Percentiles rank a stretch among this genome's conserved stretches.
Evolutionary conservation across 1,140 invertebrate genomes (phyloP).

Genomic region (Magallana angulata): DNA sequence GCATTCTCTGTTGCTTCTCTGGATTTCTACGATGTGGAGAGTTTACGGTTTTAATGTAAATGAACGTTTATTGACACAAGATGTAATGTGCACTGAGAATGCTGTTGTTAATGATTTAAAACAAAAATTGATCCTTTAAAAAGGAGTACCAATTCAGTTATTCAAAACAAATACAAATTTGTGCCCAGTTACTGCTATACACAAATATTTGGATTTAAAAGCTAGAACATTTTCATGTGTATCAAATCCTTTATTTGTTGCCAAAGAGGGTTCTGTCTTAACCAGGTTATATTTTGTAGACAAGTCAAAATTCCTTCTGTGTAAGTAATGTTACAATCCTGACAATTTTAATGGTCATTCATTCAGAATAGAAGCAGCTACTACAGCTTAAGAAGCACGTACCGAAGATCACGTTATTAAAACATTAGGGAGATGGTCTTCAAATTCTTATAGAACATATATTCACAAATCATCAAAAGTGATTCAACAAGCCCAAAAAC

Average conservation of each 20-base stretch:
- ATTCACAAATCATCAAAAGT: background rate
- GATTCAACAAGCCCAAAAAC: slow-evolving; percentile 20
- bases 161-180: background rate
- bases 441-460: slow-evolving; percentile 31
- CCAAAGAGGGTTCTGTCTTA: background rate
- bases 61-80: background rate
- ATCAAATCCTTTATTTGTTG: background rate
- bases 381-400: background rate
- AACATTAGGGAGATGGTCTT: slow-evolving; percentile 47
- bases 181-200: slow-evolving; percentile 5
- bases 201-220: background rate
- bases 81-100: background rate
- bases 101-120: slow-evolving; percentile 31
- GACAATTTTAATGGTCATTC: slow-evolving; percentile 41
- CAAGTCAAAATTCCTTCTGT: background rate
- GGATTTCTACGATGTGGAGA: slow-evolving; percentile 49
- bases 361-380: slow-evolving; percentile 45
- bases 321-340: slow-evolving; percentile 17
- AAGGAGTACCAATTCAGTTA: slow-evolving; percentile 29
- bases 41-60: background rate
- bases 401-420: background rate
- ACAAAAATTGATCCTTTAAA: slow-evolving; percentile 21
- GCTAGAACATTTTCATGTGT: background rate
- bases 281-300: background rate
- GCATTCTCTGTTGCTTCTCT: slow-evolving; percentile 43